Conservation (phyloP, 2,113 vertebrate genomes). For the Odontophorus gujanensis region DNA sequence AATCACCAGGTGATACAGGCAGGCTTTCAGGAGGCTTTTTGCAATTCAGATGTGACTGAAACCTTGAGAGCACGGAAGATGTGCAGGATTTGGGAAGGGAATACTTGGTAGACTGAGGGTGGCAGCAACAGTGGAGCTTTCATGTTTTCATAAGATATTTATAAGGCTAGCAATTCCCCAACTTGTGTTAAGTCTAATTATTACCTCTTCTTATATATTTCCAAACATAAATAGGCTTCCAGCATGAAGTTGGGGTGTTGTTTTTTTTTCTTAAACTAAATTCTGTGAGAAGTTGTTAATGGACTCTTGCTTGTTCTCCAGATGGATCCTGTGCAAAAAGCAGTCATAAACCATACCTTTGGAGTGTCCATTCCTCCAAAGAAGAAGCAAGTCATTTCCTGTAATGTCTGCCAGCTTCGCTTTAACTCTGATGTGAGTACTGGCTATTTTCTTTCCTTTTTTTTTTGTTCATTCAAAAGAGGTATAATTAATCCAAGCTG, state of each 20-base stretch:
- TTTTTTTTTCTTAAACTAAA: neutral
- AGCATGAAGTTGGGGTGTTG: neutral
- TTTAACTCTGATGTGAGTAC: conserved; percentile 97
- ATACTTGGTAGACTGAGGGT: neutral
- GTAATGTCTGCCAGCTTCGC: conserved; percentile 94
- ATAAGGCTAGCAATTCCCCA: neutral
- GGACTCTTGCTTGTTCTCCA: conserved; percentile 76
- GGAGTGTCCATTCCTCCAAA: conserved; percentile 92
- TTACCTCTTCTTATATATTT: neutral
- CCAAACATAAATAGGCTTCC: neutral
- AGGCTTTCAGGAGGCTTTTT: neutral
- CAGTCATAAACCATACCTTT: conserved; percentile 98
- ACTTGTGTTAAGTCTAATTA: neutral
- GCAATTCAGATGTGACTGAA: rapidly evolving
- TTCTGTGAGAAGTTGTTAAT: conserved; percentile 36
- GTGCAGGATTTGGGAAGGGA: neutral
- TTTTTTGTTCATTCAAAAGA: neutral
- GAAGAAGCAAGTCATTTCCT: conserved; percentile 96
- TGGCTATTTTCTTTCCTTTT: neutral
- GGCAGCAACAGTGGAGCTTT: neutral
- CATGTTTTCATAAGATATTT: neutral
- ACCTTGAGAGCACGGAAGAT: neutral
- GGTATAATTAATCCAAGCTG: neutral
- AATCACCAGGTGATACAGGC: neutral
- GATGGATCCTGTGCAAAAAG: conserved; percentile 99